These are phyloP conservation scores for Sciaenops ocellatus DNA, from an alignment of 2,797 vertebrate species.

Conservation along the genomic window DNA sequence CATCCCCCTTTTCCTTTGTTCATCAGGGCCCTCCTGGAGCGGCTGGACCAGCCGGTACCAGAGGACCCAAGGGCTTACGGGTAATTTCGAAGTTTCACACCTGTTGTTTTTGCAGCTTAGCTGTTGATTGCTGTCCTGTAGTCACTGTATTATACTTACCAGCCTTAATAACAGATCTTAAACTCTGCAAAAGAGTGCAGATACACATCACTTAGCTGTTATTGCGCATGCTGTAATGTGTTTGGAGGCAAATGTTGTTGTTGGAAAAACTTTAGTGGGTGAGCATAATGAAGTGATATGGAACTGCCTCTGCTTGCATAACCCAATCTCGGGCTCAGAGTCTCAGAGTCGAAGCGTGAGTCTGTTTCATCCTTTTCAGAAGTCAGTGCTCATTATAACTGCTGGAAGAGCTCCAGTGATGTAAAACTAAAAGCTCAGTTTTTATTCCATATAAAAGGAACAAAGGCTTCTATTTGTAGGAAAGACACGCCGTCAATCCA, in stretches of 20 bases:
- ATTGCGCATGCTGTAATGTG: constrained; percentile 7
- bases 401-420: constrained; percentile 47
- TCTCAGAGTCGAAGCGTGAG: constrained; percentile 47
- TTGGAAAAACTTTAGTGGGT: constrained; percentile 35
- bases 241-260: constrained; percentile 26
- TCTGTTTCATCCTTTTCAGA: constrained; percentile 45
- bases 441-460: constrained; percentile 38
- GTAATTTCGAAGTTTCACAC: constrained; percentile 82
- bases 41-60: constrained; percentile 87
- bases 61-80: constrained; percentile 93
- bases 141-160: background rate
- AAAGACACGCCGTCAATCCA: constrained; percentile 32
- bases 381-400: constrained; percentile 55
- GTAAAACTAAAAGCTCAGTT: constrained; percentile 47
- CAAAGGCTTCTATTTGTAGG: constrained; percentile 37
- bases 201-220: constrained; percentile 6
- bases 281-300: constrained; percentile 57
- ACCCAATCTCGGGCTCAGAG: constrained; percentile 33
- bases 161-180: constrained; percentile 8
- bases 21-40: constrained; percentile 90
- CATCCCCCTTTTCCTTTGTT: constrained; percentile 55
- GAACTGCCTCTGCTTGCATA: constrained; percentile 44
- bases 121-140: constrained; percentile 12
- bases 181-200: constrained; percentile 11
- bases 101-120: constrained; percentile 29